Percentiles rank a stretch among this genome's conserved stretches.
phyloP scores from a whole-genome alignment of 2,888 invertebrate genomes.

The Eulithis prunata region DNA sequence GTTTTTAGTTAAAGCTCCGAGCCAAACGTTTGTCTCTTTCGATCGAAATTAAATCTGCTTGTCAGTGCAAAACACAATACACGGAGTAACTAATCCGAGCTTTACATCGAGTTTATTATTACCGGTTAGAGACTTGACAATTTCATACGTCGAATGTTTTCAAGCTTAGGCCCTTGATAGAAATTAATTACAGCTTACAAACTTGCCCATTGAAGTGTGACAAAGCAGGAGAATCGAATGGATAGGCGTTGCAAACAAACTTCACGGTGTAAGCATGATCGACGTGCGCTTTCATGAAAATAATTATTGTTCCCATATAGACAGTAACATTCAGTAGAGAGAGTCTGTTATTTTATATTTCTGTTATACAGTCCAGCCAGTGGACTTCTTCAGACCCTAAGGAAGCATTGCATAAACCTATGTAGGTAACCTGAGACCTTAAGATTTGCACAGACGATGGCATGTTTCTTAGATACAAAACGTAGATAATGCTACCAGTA shows the following conservation, averaged over 20 bases:
- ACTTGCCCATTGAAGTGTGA: slow-evolving; percentile 34
- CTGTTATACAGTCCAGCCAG: too few relatives aligned
- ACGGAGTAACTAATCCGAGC: too few relatives aligned
- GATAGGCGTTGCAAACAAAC: slow-evolving; percentile 52
- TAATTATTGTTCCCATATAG: slow-evolving; percentile 47
- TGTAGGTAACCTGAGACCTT: slow-evolving; percentile 9
- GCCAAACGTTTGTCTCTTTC: too few relatives aligned
- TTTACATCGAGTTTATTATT: too few relatives aligned
- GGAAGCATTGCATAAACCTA: slow-evolving; percentile 18
- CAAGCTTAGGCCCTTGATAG: not conserved
- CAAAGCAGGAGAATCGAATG: slow-evolving; percentile 40
- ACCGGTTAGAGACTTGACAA: too few relatives aligned
- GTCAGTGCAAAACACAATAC: too few relatives aligned
- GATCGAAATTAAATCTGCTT: too few relatives aligned
- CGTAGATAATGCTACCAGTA: slow-evolving; percentile 28
- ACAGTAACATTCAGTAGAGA: too few relatives aligned
- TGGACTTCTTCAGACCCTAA: slow-evolving; percentile 11
- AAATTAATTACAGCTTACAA: slow-evolving; percentile 26
- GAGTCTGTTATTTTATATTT: too few relatives aligned
- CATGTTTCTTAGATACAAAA: slow-evolving; percentile 30
- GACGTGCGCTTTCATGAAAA: slow-evolving; percentile 54
- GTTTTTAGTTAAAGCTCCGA: too few relatives aligned
- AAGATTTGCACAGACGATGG: slow-evolving; percentile 23
- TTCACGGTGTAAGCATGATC: slow-evolving; percentile 51
- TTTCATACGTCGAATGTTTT: not conserved